Conservation (phyloP, 2,113 vertebrate genomes). For the Porphyrio hochstetteri region DNA sequence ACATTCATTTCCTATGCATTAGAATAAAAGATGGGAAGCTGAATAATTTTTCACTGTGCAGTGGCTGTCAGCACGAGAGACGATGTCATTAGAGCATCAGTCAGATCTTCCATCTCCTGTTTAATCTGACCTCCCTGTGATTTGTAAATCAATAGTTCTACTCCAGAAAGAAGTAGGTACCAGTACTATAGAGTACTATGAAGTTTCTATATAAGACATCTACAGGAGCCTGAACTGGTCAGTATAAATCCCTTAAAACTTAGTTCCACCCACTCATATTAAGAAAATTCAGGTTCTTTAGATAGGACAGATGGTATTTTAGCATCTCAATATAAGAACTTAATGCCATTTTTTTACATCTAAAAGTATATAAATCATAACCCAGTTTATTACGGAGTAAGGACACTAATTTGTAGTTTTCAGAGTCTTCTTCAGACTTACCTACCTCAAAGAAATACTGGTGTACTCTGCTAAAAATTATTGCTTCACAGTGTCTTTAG, state of each 20-base stretch:
- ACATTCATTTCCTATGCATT: not conserved
- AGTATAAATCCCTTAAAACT: not conserved
- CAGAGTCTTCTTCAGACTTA: not conserved
- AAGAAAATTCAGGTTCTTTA: not conserved
- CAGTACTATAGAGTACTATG: not conserved
- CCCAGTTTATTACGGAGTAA: not conserved
- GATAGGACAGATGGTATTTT: not conserved
- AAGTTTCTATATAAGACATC: not conserved
- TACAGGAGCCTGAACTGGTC: not conserved
- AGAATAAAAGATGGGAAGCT: not conserved
- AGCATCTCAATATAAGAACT: not conserved
- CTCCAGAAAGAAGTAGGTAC: not conserved
- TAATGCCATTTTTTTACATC: not conserved
- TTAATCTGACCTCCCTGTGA: not conserved
- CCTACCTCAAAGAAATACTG: not conserved
- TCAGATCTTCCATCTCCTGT: not conserved
- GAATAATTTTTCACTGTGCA: not conserved
- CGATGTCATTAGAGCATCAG: not conserved
- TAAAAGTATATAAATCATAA: not conserved
- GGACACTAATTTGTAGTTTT: not conserved
- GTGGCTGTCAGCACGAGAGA: not conserved
- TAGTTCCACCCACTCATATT: accelerated
- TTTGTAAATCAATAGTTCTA: not conserved
- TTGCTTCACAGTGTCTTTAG: not conserved
- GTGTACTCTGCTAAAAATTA: not conserved